A percentile compares a stretch with the other conserved stretches of the same genome.
These are phyloP conservation scores for Calidris pugnax DNA, from an alignment of 2,113 vertebrate genomes.

Conservation along the genomic window DNA sequence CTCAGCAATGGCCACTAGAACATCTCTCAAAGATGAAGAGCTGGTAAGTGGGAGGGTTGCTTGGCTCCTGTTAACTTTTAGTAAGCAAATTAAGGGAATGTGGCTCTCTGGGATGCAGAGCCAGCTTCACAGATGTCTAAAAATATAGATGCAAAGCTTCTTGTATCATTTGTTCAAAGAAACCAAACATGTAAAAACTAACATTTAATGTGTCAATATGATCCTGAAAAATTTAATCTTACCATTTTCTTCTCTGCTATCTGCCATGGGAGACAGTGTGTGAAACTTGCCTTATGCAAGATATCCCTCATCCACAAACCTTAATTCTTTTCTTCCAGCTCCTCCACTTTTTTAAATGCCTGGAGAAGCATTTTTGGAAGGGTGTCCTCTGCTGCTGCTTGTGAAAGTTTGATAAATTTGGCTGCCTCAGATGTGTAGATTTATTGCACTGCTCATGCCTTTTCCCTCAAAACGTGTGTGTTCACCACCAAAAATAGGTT, in stretches of 20 bases:
- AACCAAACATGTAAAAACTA: neutral
- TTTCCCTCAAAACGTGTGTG: neutral
- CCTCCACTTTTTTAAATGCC: neutral
- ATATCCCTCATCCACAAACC: neutral
- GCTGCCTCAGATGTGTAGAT: neutral
- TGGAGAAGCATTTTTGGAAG: neutral
- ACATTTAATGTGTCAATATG: neutral
- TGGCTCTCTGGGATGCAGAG: neutral
- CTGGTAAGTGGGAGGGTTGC: slow-evolving; percentile 82
- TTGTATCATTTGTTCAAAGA: neutral
- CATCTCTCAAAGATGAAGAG: slow-evolving; percentile 96
- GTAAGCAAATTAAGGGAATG: neutral
- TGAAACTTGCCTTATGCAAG: neutral
- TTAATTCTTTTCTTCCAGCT: neutral
- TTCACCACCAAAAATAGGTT: neutral
- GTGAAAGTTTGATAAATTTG: neutral
- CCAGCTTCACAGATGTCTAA: neutral
- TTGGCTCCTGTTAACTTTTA: neutral
- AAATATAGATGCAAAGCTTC: neutral
- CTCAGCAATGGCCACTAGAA: slow-evolving; percentile 94
- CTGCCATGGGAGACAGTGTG: neutral
- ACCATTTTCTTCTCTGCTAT: neutral
- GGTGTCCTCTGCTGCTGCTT: neutral
- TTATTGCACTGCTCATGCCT: neutral
- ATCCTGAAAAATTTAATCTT: neutral